Evolutionary conservation across 2,888 invertebrate species (phyloP).

Genomic region (Acrobasis consociella): DNA sequence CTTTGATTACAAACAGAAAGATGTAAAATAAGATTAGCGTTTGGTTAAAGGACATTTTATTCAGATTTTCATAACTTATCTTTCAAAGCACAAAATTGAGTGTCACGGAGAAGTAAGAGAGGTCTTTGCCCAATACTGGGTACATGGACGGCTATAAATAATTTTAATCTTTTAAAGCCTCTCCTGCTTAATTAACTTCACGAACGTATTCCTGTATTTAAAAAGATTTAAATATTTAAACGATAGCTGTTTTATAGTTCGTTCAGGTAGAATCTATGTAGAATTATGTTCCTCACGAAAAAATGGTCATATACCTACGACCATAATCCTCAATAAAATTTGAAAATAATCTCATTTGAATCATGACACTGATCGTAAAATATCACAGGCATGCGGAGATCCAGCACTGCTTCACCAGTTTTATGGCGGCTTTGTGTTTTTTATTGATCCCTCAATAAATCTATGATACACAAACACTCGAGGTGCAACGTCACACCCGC

Average conservation of each 20-base stretch:
- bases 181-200: neutral
- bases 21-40: neutral
- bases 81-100: too few relatives aligned
- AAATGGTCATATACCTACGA: constrained; percentile 32
- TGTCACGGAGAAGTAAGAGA: too few relatives aligned
- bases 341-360: constrained; percentile 59
- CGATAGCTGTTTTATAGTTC: neutral
- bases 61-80: too few relatives aligned
- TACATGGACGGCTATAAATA: too few relatives aligned
- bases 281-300: constrained; percentile 19
- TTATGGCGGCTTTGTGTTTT: constrained; percentile 62
- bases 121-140: too few relatives aligned
- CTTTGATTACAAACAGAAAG: neutral
- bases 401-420: constrained; percentile 43
- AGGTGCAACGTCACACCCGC: constrained; percentile 62
- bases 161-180: neutral
- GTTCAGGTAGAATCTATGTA: constrained; percentile 2
- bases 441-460: constrained; percentile 69
- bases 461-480: constrained; percentile 43
- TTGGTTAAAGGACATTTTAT: neutral
- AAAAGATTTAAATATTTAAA: neutral
- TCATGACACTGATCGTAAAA: constrained; percentile 57
- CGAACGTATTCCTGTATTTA: neutral
- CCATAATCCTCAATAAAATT: constrained; percentile 48
- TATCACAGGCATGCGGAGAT: constrained; percentile 41